Evolutionary conservation across 2,113 vertebrate genomes (phyloP), one percentile per base, ranked within the genome.

Genomic region (Xiphorhynchus elegans): DNA sequence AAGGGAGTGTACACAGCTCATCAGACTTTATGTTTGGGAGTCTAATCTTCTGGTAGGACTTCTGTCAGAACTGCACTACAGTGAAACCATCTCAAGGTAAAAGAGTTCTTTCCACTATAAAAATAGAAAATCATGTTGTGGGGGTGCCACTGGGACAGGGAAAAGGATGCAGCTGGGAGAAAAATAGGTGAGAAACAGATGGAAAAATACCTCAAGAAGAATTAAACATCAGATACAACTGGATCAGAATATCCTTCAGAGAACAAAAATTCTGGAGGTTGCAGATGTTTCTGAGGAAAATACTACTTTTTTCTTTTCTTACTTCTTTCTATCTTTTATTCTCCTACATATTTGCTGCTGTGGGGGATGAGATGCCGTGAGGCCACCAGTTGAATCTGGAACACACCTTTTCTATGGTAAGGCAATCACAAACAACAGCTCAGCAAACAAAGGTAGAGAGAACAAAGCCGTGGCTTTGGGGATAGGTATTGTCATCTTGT

Each of bases 21-120:
- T 42, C 73, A 44, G 4, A 3, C 1, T 3, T 7, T 0, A 1
- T 13, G 8, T 46, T 5, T 58, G 21, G 6, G 17, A 33, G 2
- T 31, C 26, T 73, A 77, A 49, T 25, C 24, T 13, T 52, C 20
- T 81, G 47, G 3, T 3, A 75, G 39, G 9, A 42, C 23, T 58
- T 12, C 28, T 25, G 11, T 28, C 23, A 28, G 76, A 90, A 53
- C 25, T 72, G 15, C 19, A 8, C 17, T 24, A 13, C 16, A 50
- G 29, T 3, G 1, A 35, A 20, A 78, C 2, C 37, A 37, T 6
- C 13, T 50, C 26, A 59, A 86, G 33, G 42, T 16, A 58, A 66
- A 28, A 72, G 17, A 29, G 26, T 2, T 33, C 6, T 21, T 79
- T 60, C 12, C 66, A 37, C 11, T 49, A 47, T 15, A 39, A 46